Evolutionary conservation across 2,888 invertebrate genomes (phyloP).

Genomic region (Coleophora flavipennella): DNA sequence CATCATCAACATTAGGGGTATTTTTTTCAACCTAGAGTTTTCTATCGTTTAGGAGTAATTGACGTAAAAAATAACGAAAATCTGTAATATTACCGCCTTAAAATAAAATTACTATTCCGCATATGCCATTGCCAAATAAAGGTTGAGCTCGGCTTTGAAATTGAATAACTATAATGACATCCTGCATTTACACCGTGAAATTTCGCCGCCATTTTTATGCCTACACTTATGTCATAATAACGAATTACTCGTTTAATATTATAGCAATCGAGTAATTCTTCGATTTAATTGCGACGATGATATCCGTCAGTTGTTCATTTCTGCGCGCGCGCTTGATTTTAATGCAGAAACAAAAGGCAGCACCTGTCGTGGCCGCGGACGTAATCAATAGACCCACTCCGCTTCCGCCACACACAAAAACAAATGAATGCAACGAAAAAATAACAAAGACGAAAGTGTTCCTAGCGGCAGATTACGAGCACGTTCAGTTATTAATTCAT

Average conservation of each 20-base stretch:
- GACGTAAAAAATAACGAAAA: too few species aligned
- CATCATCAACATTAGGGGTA: too few species aligned
- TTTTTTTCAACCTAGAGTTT: too few species aligned
- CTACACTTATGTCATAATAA: too few species aligned
- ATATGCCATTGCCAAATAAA: constrained; percentile 30
- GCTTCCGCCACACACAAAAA: constrained; percentile 64
- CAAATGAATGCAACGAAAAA: constrained; percentile 64
- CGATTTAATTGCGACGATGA: background rate
- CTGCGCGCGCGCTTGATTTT: constrained; percentile 14
- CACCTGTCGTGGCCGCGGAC: constrained; percentile 57
- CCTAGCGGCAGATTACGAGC: constrained; percentile 66
- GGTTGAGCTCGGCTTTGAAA: constrained; percentile 7
- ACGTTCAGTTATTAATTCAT: constrained; percentile 73
- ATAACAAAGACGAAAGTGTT: constrained; percentile 70
- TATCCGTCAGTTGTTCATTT: constrained; percentile 11
- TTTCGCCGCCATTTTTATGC: background rate
- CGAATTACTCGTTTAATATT: too few species aligned
- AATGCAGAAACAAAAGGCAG: constrained; percentile 25
- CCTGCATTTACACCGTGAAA: background rate
- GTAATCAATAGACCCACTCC: constrained; percentile 55
- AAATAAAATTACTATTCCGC: too few species aligned
- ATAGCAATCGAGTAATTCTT: background rate
- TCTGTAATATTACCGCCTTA: too few species aligned
- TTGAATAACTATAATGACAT: background rate
- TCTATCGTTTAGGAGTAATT: too few species aligned